Base-by-base conservation (phyloP, 2,888 invertebrate species). In the Drosophila sordidula region DNA sequence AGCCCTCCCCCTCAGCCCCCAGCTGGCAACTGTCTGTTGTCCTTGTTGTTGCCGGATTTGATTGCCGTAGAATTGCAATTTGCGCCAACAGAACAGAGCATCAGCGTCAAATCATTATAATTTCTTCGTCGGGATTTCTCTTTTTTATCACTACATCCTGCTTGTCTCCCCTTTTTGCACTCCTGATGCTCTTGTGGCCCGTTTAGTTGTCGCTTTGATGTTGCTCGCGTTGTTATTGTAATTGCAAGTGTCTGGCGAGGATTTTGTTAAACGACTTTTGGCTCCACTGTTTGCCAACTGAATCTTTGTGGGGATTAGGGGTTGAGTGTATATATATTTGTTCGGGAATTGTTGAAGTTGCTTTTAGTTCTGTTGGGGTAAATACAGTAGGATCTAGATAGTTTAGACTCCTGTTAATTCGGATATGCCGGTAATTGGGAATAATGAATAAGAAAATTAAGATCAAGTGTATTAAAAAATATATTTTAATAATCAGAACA, bases 71-170 rank as follows among this genome's bases (percentile, higher is more conserved):
- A 85, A 85, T 85, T 85, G 88, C 84, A 85, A 88, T 85, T 85
- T 85, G 87, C 83, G 88, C 88, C 88, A 82, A 67, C 85, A 81
- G 75, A 71, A 80, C 87, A 88, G 75, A 88, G 75, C 85, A 86
- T 83, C 84, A 88, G 88, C 83, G 88, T 86, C 88, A 88, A 85
- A 85, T 85, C 87, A 85, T 85, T 85, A 83, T 85, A 86, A 86
- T 86, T 86, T 86, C 70, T 86, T 73, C 58, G 79, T 75, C 78
- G 80, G 78, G 79, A 77, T 77, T 79, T 79, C 18, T 39, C 29
- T 41, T 44, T 41, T 44, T 55, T 62, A 29, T 59, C 9, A 29
- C 29, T 29, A 18, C 25, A 12, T 32, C n/a, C 16, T 32, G 14
- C 58, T 52, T 22, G 22, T 18, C 42, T 34, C 9, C 6, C 38